phyloP scores from a whole-genome alignment of 2,888 invertebrate species.

The Perithous albicinctus region DNA sequence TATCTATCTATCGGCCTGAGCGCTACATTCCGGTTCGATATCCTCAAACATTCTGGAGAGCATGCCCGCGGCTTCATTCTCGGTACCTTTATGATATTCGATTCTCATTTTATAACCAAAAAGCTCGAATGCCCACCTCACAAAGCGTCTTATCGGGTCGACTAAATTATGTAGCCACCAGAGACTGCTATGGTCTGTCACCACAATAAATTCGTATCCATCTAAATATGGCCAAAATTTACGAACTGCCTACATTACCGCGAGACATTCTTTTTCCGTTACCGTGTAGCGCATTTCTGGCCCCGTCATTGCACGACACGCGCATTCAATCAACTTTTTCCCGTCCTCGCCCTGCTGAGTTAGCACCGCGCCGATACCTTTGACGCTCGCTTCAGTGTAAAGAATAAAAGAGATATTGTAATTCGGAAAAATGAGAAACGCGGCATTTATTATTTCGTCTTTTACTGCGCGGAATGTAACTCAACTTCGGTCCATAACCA shows the following conservation, averaged over 20 bases:
- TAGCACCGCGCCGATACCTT: conserved; percentile 51
- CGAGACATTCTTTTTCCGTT: no score
- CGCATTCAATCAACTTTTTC: conserved; percentile 51
- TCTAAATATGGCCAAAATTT: not conserved
- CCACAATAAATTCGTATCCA: not conserved
- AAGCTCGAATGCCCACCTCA: no score
- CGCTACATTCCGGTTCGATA: no score
- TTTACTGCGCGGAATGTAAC: conserved; percentile 23
- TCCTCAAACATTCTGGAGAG: no score
- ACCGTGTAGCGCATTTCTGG: no score
- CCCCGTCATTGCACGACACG: conserved; percentile 45
- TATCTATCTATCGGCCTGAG: no score
- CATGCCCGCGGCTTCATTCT: no score
- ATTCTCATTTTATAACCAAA: no score
- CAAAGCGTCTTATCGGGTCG: not conserved
- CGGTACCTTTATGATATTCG: no score
- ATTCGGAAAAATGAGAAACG: conserved; percentile 43
- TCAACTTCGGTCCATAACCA: conserved; percentile 46
- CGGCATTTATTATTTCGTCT: conserved; percentile 17
- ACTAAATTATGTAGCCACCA: not conserved
- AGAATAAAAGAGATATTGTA: conserved; percentile 49
- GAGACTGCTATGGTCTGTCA: not conserved
- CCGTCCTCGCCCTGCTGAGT: conserved; percentile 37
- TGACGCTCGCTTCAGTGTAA: conserved; percentile 59
- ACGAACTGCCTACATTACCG: conserved; percentile 52